Evolutionary conservation across 2,113 vertebrate species (phyloP).

Genomic region (Thalassarche chlororhynchos): DNA sequence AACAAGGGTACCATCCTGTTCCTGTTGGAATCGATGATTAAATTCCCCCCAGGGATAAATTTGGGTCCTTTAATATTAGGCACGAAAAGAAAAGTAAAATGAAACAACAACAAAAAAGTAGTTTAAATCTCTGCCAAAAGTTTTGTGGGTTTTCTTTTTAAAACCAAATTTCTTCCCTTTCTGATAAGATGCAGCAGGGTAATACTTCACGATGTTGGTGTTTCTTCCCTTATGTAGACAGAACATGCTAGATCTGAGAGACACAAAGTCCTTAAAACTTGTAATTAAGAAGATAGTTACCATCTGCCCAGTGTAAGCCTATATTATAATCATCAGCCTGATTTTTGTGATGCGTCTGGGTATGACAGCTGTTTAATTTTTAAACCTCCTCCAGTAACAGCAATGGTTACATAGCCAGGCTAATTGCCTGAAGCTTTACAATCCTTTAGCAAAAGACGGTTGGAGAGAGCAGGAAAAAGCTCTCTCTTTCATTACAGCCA

Average conservation of each 20-base stretch:
- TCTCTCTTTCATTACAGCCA: not conserved
- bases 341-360: not conserved
- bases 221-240: not conserved
- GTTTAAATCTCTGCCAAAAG: not conserved
- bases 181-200: not conserved
- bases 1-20: not conserved
- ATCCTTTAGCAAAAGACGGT: not conserved
- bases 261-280: not conserved
- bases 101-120: not conserved
- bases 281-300: not conserved
- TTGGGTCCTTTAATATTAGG: not conserved
- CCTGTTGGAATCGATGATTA: not conserved
- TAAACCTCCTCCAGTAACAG: not conserved
- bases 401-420: not conserved
- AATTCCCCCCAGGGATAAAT: not conserved
- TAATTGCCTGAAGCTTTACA: not conserved
- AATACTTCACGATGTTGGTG: not conserved
- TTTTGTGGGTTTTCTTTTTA: not conserved
- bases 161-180: not conserved
- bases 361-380: not conserved
- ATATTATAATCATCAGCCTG: not conserved
- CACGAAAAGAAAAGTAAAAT: not conserved
- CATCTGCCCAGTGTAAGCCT: not conserved
- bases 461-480: not conserved
- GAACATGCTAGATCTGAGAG: not conserved